These are phyloP conservation scores for Notolabrus celidotus DNA, from an alignment of 2,797 vertebrate species.

Conservation along the genomic window DNA sequence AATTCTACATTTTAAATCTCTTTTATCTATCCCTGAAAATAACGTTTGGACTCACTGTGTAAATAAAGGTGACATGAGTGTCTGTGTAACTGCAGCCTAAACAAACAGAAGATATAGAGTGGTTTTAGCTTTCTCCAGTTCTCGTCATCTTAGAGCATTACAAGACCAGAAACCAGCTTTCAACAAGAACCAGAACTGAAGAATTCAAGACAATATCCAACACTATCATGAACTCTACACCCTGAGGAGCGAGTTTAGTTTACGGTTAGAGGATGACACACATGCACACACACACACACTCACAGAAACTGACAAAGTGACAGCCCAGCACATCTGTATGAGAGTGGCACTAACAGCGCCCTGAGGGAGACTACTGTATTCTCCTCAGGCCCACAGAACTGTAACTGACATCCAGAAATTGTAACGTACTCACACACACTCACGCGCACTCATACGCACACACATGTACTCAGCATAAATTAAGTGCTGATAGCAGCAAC, in stretches of 20 bases:
- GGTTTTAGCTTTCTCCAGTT: not conserved
- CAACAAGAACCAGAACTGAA: constrained; percentile 10
- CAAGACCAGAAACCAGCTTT: constrained; percentile 9
- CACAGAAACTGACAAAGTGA: constrained; percentile 61
- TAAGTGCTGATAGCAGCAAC: constrained; percentile 69
- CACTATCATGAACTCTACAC: constrained; percentile 50
- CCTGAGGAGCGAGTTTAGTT: constrained; percentile 60
- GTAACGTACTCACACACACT: constrained; percentile 47
- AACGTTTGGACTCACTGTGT: not conserved
- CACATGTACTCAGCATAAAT: constrained; percentile 69
- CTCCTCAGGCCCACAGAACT: constrained; percentile 78
- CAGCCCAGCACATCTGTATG: constrained; percentile 80
- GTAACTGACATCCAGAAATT: constrained; percentile 79
- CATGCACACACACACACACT: constrained; percentile 42
- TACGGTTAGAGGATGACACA: constrained; percentile 57
- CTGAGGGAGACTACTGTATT: constrained; percentile 77
- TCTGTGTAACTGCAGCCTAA: not conserved
- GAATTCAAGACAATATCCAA: constrained; percentile 32
- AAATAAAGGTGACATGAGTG: not conserved
- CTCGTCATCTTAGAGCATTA: not conserved
- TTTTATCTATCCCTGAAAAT: not conserved
- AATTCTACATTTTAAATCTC: no score
- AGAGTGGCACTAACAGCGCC: constrained; percentile 79
- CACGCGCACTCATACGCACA: constrained; percentile 39
- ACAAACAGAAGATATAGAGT: no score